These are phyloP conservation scores for Phyto melanocephala DNA, from an alignment of 2,888 invertebrate genomes.

Conservation along the genomic window DNA sequence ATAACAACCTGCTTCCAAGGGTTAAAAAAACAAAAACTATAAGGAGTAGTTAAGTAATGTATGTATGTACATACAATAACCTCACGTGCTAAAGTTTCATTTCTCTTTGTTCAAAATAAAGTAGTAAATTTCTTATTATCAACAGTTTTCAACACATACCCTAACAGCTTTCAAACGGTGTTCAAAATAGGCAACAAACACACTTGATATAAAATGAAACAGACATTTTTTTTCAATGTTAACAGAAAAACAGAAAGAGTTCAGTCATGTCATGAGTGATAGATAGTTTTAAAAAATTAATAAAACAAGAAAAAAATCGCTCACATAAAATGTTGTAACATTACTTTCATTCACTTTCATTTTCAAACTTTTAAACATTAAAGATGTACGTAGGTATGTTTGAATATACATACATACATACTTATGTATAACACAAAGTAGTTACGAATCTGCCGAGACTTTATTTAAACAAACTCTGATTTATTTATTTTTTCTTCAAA, in stretches of 20 bases:
- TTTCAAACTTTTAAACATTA: slow-evolving; percentile 24
- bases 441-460: no score
- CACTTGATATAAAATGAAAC: not conserved
- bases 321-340: slow-evolving; percentile 39
- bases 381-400: not conserved
- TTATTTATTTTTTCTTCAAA: not conserved
- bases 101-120: not conserved
- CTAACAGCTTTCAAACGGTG: slow-evolving; percentile 24
- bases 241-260: slow-evolving; percentile 15
- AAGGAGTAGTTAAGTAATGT: not conserved
- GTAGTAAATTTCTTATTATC: slow-evolving; percentile 8
- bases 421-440: not conserved
- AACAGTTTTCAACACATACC: slow-evolving; percentile 26
- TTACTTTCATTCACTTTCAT: slow-evolving; percentile 61
- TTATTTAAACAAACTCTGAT: not conserved
- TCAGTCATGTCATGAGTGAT: no score
- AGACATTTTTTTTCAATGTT: slow-evolving; percentile 34
- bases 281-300: no score
- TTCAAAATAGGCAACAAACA: not conserved
- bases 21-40: no score
- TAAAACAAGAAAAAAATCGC: not conserved
- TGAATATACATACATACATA: no score
- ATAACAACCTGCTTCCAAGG: no score
- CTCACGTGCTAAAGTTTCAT: slow-evolving; percentile 39
- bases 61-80: slow-evolving; percentile 33